phyloP scores from a whole-genome alignment of 2,888 invertebrate species.

The Candidula unifasciata region DNA sequence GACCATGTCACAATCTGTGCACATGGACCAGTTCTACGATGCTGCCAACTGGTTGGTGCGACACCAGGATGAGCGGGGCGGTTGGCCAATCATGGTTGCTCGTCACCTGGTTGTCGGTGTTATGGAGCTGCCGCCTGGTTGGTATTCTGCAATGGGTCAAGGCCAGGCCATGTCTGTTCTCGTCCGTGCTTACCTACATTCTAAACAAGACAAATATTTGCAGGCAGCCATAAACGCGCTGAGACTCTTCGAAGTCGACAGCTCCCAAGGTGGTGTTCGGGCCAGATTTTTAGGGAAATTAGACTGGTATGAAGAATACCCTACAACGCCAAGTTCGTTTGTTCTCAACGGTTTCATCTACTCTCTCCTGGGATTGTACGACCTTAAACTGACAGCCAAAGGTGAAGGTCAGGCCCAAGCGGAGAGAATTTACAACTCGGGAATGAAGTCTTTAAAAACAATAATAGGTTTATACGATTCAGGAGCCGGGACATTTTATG shows the following conservation, averaged over 20 bases:
- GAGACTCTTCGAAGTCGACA: slow-evolving; percentile 83
- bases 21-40: slow-evolving; percentile 92
- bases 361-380: slow-evolving; percentile 95
- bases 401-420: slow-evolving; percentile 83
- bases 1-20: slow-evolving; percentile 84
- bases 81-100: slow-evolving; percentile 83
- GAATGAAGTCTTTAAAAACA: slow-evolving; percentile 86
- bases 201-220: slow-evolving; percentile 85
- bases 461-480: slow-evolving; percentile 95
- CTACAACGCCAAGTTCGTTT: slow-evolving; percentile 92
- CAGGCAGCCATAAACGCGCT: slow-evolving; percentile 89
- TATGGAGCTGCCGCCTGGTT: slow-evolving; percentile 85
- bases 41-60: slow-evolving; percentile 95
- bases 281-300: slow-evolving; percentile 77
- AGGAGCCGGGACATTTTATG: slow-evolving; percentile 94
- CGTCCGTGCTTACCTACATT: slow-evolving; percentile 89
- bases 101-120: slow-evolving; percentile 69
- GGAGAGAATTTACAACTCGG: slow-evolving; percentile 67
- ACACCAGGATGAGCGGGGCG: slow-evolving; percentile 89
- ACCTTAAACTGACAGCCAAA: slow-evolving; percentile 88
- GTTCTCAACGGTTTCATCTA: slow-evolving; percentile 99
- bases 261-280: slow-evolving; percentile 61
- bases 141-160: slow-evolving; percentile 99
- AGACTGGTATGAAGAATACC: slow-evolving; percentile 98
- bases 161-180: slow-evolving; percentile 96